Conservation (phyloP, 1,140 invertebrate species). For the Apis dorsata region DNA sequence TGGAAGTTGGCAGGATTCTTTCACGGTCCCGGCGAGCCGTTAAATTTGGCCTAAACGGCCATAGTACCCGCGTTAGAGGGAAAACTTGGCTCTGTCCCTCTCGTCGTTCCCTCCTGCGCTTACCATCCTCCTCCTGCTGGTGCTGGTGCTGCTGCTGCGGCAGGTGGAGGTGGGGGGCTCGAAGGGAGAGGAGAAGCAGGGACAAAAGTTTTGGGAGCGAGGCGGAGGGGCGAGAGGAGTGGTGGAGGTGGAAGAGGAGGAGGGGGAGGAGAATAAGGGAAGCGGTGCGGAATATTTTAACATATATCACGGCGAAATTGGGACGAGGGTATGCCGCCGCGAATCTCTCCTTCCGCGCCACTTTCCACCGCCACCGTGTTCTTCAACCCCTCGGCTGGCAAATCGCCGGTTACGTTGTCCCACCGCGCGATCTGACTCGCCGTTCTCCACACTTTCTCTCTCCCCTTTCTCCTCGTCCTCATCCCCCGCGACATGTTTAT, state of each 20-base stretch:
- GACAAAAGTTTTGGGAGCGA: constrained; percentile 60
- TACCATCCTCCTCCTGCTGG: constrained; percentile 6
- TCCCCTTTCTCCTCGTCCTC: background rate
- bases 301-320: constrained; percentile 68
- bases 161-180: background rate
- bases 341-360: constrained; percentile 22
- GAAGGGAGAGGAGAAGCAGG: constrained; percentile 28
- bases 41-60: constrained; percentile 60
- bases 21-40: constrained; percentile 59
- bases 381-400: constrained; percentile 16
- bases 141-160: constrained; percentile 1
- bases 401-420: constrained; percentile 36
- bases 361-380: constrained; percentile 44
- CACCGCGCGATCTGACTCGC: constrained; percentile 32
- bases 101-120: constrained; percentile 24
- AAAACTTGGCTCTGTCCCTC: constrained; percentile 50
- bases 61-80: constrained; percentile 70
- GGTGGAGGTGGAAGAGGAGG: background rate
- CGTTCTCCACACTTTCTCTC: background rate
- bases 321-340: constrained; percentile 57
- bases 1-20: constrained; percentile 68
- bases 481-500: constrained; percentile 67
- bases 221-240: constrained; percentile 2
- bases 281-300: constrained; percentile 70
- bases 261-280: constrained; percentile 39